These are phyloP conservation scores for Drosophila maculinotata DNA, from an alignment of 2,888 invertebrate species.

Conservation along the genomic window DNA sequence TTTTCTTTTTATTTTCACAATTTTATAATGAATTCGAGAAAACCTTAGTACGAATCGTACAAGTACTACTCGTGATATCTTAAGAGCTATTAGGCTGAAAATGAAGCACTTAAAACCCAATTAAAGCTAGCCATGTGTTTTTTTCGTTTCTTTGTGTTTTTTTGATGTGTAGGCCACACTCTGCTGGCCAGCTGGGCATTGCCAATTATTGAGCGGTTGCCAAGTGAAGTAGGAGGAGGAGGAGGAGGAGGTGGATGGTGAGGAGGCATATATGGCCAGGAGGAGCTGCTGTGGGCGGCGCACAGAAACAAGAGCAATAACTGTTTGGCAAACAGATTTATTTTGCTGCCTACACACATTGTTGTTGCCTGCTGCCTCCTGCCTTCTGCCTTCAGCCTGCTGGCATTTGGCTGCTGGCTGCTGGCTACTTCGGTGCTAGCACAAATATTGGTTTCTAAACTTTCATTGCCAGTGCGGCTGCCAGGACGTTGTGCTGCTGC, in stretches of 20 bases:
- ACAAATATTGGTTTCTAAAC: slow-evolving; percentile 75
- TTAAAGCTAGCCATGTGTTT: neutral
- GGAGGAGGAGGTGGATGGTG: too few species aligned
- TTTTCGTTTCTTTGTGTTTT: neutral
- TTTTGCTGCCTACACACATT: slow-evolving; percentile 50
- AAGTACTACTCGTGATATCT: too few species aligned
- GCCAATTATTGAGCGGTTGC: slow-evolving; percentile 76
- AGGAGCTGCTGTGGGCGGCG: slow-evolving; percentile 50
- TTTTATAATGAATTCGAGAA: too few species aligned
- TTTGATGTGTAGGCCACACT: slow-evolving; percentile 22
- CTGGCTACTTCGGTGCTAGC: slow-evolving; percentile 27
- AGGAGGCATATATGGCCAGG: slow-evolving; percentile 67
- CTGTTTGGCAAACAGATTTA: slow-evolving; percentile 82
- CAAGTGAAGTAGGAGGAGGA: too few species aligned
- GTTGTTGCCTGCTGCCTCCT: too few species aligned
- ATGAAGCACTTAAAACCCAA: neutral
- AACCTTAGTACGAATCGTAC: too few species aligned
- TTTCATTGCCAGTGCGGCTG: slow-evolving; percentile 74
- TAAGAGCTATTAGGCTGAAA: neutral
- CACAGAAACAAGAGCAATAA: slow-evolving; percentile 76
- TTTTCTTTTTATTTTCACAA: too few species aligned
- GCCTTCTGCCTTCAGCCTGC: too few species aligned
- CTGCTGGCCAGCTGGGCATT: slow-evolving; percentile 42
- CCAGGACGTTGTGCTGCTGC: slow-evolving; percentile 31
- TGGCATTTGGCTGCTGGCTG: slow-evolving; percentile 17